Percentiles rank a stretch among this genome's conserved stretches.
phyloP scores from a whole-genome alignment of 2,797 vertebrate species.

The Tachyglossus aculeatus region DNA sequence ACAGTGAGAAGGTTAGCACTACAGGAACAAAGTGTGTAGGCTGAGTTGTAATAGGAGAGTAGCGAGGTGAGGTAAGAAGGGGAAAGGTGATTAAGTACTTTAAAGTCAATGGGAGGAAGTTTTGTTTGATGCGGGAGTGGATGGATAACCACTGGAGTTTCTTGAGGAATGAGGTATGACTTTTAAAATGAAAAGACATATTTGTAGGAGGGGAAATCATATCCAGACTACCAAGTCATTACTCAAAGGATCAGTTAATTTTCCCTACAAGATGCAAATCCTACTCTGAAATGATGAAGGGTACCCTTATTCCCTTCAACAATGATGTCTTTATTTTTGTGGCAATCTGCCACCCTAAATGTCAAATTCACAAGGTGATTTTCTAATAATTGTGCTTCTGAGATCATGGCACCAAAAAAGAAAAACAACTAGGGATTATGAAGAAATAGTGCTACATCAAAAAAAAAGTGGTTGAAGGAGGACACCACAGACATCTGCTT shows the following conservation, averaged over 20 bases:
- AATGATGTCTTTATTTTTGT: conserved; percentile 44
- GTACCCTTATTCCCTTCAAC: conserved; percentile 37
- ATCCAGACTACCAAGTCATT: conserved; percentile 38
- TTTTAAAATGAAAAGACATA: conserved; percentile 47
- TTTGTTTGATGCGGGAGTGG: too few relatives aligned
- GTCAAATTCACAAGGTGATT: conserved; percentile 39
- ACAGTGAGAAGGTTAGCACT: too few relatives aligned
- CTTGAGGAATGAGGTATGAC: too few relatives aligned
- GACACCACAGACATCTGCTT: not conserved
- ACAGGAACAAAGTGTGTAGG: too few relatives aligned
- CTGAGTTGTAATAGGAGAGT: too few relatives aligned
- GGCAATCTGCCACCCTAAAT: conserved; percentile 43
- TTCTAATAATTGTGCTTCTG: conserved; percentile 30
- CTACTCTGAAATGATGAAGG: conserved; percentile 30
- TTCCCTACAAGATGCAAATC: conserved; percentile 31
- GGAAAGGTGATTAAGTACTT: too few relatives aligned
- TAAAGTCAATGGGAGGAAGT: too few relatives aligned
- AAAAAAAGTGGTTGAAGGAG: conserved; percentile 15
- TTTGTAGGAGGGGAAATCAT: conserved; percentile 8
- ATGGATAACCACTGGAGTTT: too few relatives aligned
- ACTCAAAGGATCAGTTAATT: conserved; percentile 49
- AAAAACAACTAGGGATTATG: conserved; percentile 19
- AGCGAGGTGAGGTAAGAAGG: too few relatives aligned
- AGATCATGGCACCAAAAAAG: conserved; percentile 10
- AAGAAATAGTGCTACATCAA: conserved; percentile 12